These are phyloP conservation scores for Trichomycterus rosablanca DNA, from an alignment of 2,113 vertebrate species.

Conservation along the genomic window DNA sequence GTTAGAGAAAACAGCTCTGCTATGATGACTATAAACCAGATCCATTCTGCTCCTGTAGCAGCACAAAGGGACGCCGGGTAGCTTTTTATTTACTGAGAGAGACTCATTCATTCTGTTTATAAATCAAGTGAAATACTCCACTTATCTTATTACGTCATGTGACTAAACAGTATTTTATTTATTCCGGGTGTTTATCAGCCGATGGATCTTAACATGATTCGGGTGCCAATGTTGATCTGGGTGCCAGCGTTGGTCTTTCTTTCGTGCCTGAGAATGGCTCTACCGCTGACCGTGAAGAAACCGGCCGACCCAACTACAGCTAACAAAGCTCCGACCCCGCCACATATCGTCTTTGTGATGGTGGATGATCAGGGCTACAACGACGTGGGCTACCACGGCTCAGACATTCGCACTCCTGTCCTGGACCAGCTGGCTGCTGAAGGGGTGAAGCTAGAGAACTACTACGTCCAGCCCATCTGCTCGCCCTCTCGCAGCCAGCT, in stretches of 20 bases:
- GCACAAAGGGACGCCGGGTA: neutral
- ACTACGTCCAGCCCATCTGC: constrained; percentile 94
- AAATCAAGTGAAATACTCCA: too few relatives aligned
- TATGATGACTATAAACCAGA: neutral
- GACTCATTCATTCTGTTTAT: too few relatives aligned
- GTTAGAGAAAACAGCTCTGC: constrained; percentile 41
- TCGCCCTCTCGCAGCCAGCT: constrained; percentile 91
- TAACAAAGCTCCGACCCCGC: constrained; percentile 39
- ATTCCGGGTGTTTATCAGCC: too few relatives aligned
- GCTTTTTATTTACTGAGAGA: too few relatives aligned
- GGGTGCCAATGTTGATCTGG: constrained; percentile 29
- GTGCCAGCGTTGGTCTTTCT: constrained; percentile 33
- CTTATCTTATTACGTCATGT: too few relatives aligned
- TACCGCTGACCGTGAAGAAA: neutral
- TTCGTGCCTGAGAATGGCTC: constrained; percentile 40
- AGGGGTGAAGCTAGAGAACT: constrained; percentile 90
- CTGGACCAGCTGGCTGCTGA: constrained; percentile 83
- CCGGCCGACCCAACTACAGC: neutral
- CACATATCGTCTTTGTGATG: constrained; percentile 87
- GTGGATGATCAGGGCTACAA: constrained; percentile 91
- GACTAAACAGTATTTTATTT: too few relatives aligned
- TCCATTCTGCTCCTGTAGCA: neutral
- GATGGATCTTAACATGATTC: constrained; percentile 22
- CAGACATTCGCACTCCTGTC: constrained; percentile 81
- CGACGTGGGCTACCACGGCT: constrained; percentile 87